Conservation (phyloP, 2,797 vertebrate species). For the Enteromius mattozi region DNA sequence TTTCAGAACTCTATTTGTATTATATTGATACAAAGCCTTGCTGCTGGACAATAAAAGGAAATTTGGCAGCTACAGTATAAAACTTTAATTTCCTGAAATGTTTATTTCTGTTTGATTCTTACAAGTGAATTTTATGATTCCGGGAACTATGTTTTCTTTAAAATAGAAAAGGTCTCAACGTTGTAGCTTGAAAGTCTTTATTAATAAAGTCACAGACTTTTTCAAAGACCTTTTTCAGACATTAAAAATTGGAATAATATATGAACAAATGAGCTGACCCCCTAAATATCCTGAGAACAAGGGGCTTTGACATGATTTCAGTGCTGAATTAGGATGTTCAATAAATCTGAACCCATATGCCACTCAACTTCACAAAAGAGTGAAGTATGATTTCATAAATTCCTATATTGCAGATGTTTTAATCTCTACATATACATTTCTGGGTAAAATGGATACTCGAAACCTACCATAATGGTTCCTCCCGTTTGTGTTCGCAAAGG, state of each 20-base stretch:
- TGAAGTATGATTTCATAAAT: not conserved
- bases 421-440: not conserved
- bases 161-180: not conserved
- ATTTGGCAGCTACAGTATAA: not conserved
- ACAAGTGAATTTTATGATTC: not conserved
- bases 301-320: constrained; percentile 23
- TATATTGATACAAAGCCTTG: not conserved
- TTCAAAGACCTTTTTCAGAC: not conserved
- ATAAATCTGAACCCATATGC: constrained; percentile 5
- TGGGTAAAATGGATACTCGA: not conserved
- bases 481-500: constrained; percentile 93
- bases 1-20: not conserved
- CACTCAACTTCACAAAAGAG: not conserved
- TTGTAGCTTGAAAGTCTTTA: not conserved
- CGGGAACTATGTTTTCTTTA: not conserved
- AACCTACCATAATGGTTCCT: constrained; percentile 94
- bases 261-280: not conserved
- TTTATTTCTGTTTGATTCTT: not conserved
- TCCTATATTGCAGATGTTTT: not conserved
- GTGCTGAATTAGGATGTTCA: not conserved
- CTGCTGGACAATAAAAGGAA: not conserved
- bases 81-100: not conserved
- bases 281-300: not conserved
- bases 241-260: not conserved
- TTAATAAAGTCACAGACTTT: not conserved